Evolutionary conservation across 2,113 vertebrate species (phyloP).

Genomic region (Caranx ignobilis): DNA sequence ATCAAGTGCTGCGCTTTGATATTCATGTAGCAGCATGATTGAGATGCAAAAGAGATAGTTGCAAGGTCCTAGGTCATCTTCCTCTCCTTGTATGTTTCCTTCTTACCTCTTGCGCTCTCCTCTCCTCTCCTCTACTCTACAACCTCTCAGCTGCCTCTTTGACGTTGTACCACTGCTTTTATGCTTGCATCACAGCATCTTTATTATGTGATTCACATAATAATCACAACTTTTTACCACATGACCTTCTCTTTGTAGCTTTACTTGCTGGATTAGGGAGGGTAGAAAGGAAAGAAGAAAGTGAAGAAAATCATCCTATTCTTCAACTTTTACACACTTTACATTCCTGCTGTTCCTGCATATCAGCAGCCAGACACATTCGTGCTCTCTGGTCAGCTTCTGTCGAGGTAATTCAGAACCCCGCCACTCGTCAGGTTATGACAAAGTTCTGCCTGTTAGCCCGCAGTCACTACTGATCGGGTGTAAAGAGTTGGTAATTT

Average conservation of each 20-base stretch:
- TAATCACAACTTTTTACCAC: conserved; percentile 17
- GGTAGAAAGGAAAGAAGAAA: background rate
- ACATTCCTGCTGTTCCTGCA: background rate
- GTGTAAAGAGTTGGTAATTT: conserved; percentile 44
- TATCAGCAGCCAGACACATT: background rate
- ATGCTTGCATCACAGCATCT: conserved; percentile 1
- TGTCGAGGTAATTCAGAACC: background rate
- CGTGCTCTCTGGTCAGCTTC: conserved; percentile 5
- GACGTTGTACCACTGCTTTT: conserved; percentile 6
- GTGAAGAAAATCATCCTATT: background rate
- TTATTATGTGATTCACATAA: conserved; percentile 17
- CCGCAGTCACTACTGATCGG: background rate
- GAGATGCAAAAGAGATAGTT: conserved; percentile 67
- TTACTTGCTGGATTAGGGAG: background rate
- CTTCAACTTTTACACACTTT: conserved; percentile 1
- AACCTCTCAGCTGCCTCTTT: conserved; percentile 4
- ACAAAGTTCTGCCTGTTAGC: conserved; percentile 14
- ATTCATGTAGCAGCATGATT: conserved; percentile 68
- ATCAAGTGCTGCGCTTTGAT: conserved; percentile 72
- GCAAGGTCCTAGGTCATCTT: conserved; percentile 69
- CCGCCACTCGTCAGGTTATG: conserved; percentile 1
- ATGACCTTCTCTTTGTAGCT: background rate
- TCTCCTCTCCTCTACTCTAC: background rate
- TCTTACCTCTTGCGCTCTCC: conserved; percentile 21
- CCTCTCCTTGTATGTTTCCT: conserved; percentile 33